Evolutionary conservation across 2,888 invertebrate species (phyloP), one percentile per base, ranked within the genome.

Genomic region (Tenthredo distinguenda): DNA sequence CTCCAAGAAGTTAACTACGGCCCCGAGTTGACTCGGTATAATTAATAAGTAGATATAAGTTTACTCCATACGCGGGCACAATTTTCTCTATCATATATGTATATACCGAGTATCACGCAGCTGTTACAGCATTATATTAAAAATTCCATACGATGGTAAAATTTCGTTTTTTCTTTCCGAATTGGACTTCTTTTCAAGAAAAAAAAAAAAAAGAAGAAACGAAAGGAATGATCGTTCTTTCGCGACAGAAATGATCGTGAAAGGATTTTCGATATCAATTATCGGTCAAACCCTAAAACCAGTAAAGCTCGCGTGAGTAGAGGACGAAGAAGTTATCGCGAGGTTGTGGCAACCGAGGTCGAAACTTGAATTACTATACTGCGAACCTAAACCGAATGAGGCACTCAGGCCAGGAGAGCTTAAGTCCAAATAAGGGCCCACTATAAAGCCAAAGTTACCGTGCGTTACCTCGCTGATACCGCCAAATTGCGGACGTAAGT

Each of bases 371-470:
- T 62, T 81, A 81, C 31, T 34, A 31, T 68, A 68, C 37, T 5
- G 58, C 62, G 21, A 58, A 37, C 58, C 81, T 81, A 81, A 81
- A 81, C 83, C 71, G 83, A 65, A 68, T 40, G 68, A 68, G 83
- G 47, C 68, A 83, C 83, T 83, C 83, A 83, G 47, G 18, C 47
- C 71, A 47, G 2, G 47, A 50, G n/a, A 68, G 83, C 68, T 62
- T 83, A 83, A 83, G 68, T 68, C 83, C 47, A 37, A 83, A 34
- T 83, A 68, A 83, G 47, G 47, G 31, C 68, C 37, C 21, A 34
- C 83, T 68, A 68, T 68, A 83, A 83, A 83, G 50, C 65, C 9
- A 68, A 71, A 71, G 31, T 83, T 68, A 83, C 40, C 83, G 71
- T 62, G 26, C 62, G 58, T 68, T 62, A 62, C 81, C 15, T 10